Evolutionary conservation across 1,140 invertebrate species (phyloP).

Genomic region (Stegodyphus dumicola): DNA sequence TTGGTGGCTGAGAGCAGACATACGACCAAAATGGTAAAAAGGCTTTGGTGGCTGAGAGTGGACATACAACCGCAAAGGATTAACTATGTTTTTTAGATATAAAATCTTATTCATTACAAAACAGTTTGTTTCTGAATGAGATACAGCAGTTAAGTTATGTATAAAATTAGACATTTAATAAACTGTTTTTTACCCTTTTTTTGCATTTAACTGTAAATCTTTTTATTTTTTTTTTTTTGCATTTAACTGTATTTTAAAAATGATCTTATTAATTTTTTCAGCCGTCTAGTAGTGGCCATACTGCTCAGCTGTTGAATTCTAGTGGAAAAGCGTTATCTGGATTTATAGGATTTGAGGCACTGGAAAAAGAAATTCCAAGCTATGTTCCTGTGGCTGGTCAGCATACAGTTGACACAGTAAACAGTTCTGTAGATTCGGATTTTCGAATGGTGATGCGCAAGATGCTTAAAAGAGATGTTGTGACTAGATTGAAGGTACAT

Average conservation of each 20-base stretch:
- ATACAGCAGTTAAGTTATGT: neutral
- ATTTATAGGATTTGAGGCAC: conserved; percentile 77
- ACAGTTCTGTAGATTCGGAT: conserved; percentile 67
- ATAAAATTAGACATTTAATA: conserved; percentile 11
- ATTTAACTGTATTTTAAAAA: conserved; percentile 2
- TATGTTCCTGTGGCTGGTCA: conserved; percentile 73
- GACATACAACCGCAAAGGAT: too few relatives aligned
- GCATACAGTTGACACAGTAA: conserved; percentile 71
- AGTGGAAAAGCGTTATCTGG: conserved; percentile 67
- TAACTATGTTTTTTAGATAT: too few relatives aligned
- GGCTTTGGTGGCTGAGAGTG: too few relatives aligned
- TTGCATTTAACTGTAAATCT: conserved; percentile 11
- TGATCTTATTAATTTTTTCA: conserved; percentile 65
- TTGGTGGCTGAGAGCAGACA: too few relatives aligned
- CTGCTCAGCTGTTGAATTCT: conserved; percentile 78
- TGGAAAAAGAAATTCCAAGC: conserved; percentile 70
- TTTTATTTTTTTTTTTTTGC: conserved; percentile 22
- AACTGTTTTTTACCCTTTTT: too few relatives aligned
- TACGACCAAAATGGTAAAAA: too few relatives aligned
- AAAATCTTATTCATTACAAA: too few relatives aligned
- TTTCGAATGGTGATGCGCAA: conserved; percentile 70
- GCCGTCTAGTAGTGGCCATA: conserved; percentile 85
- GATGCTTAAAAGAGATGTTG: conserved; percentile 85
- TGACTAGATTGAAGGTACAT: conserved; percentile 83
- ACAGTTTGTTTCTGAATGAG: too few relatives aligned